Percentiles rank a stretch among this genome's conserved stretches.
phyloP scores from a whole-genome alignment of 1,140 invertebrate species.

The Brachionus koreanus region DNA sequence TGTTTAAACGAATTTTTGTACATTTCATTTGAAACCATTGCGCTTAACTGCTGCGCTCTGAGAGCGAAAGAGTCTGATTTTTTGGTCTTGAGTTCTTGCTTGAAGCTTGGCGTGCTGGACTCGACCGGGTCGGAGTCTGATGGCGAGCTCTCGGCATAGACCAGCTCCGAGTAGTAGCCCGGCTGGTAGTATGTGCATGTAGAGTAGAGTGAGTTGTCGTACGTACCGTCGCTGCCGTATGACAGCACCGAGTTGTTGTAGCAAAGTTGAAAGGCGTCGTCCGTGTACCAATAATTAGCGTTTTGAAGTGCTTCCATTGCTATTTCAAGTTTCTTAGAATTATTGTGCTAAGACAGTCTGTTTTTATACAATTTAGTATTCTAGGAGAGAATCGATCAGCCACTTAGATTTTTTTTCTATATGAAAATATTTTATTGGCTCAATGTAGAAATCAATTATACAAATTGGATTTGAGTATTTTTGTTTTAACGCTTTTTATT shows the following conservation, averaged over 20 bases:
- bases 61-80: neutral
- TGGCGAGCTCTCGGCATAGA: neutral
- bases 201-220: neutral
- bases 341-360: neutral
- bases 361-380: neutral
- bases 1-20: constrained; percentile 23
- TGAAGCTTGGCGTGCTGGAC: neutral
- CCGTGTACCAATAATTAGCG: constrained; percentile 1
- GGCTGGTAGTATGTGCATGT: neutral
- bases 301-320: neutral
- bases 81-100: neutral
- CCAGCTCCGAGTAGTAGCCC: neutral
- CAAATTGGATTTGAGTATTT: neutral
- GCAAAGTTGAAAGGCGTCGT: neutral
- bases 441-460: neutral
- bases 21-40: neutral
- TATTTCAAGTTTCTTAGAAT: neutral
- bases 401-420: neutral
- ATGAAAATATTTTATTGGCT: neutral
- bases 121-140: neutral
- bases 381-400: neutral
- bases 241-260: constrained; percentile 5
- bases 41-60: neutral
- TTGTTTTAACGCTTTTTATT: neutral
- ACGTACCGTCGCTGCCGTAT: neutral